phyloP scores from a whole-genome alignment of 2,113 vertebrate genomes.

The Poicephalus gulielmi region DNA sequence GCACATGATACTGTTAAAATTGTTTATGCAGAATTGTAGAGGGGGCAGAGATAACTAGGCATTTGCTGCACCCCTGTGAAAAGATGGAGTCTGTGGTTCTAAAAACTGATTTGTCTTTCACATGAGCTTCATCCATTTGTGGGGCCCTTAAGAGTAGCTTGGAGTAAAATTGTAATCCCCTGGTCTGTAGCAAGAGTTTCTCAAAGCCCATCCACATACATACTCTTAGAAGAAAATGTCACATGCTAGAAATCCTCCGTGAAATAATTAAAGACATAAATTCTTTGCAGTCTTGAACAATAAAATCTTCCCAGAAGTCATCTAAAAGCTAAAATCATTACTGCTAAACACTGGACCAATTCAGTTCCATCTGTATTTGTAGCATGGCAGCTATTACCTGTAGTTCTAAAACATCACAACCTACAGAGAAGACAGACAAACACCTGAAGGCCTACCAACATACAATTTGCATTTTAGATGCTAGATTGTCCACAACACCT shows the following conservation, averaged over 20 bases:
- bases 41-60: not conserved
- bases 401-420: not conserved
- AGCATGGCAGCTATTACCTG: not conserved
- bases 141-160: not conserved
- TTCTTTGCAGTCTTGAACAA: not conserved
- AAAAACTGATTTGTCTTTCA: not conserved
- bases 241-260: not conserved
- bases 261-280: not conserved
- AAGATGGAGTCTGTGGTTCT: not conserved
- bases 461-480: not conserved
- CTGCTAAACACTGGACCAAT: not conserved
- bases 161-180: not conserved
- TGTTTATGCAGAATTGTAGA: not conserved
- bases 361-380: not conserved
- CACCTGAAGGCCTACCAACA: not conserved
- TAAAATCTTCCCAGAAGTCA: not conserved
- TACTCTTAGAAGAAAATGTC: not conserved
- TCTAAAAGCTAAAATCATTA: not conserved
- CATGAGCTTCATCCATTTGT: not conserved
- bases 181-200: not conserved
- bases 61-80: not conserved
- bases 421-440: not conserved
- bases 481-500: not conserved
- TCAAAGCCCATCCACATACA: not conserved
- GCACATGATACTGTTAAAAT: not conserved